Percentiles rank a stretch among this genome's conserved stretches.
These are phyloP conservation scores for Merodon equestris DNA, from an alignment of 2,888 invertebrate species.

Conservation along the genomic window DNA sequence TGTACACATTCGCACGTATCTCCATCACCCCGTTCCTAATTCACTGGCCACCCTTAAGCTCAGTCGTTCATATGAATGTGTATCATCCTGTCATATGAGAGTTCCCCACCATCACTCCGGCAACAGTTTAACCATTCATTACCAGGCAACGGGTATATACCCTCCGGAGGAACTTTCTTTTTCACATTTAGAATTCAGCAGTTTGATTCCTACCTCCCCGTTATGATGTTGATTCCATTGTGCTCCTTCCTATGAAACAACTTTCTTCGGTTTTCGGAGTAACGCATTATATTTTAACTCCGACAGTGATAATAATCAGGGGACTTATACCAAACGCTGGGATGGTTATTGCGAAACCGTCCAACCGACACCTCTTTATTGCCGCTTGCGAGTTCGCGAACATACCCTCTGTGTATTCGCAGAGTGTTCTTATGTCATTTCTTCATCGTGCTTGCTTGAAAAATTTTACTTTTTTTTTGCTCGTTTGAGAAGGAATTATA, in stretches of 20 bases:
- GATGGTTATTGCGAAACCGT: constrained; percentile 32
- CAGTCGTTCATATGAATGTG: no score
- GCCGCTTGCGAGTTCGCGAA: no score
- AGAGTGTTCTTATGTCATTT: constrained; percentile 50
- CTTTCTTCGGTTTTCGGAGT: constrained; percentile 24
- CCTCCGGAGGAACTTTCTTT: constrained; percentile 34
- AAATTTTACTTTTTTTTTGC: constrained; percentile 5
- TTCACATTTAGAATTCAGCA: constrained; percentile 44
- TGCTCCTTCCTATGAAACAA: no score
- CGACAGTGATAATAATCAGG: constrained; percentile 45
- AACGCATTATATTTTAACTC: constrained; percentile 51
- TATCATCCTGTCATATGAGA: no score
- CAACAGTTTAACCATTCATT: constrained; percentile 48
- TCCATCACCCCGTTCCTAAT: background rate
- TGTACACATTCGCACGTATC: constrained; percentile 1
- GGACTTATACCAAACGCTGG: constrained; percentile 8
- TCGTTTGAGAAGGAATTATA: constrained; percentile 44
- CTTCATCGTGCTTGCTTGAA: background rate
- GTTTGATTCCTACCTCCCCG: constrained; percentile 39
- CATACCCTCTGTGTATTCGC: no score
- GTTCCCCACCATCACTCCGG: background rate
- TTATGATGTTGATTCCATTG: constrained; percentile 13
- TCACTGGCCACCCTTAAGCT: background rate
- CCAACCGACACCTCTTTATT: background rate
- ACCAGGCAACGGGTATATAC: constrained; percentile 4